Evolutionary conservation across 2,888 invertebrate species (phyloP), one percentile per base, ranked within the genome.

Genomic region (Venustoraphidia nigricollis): DNA sequence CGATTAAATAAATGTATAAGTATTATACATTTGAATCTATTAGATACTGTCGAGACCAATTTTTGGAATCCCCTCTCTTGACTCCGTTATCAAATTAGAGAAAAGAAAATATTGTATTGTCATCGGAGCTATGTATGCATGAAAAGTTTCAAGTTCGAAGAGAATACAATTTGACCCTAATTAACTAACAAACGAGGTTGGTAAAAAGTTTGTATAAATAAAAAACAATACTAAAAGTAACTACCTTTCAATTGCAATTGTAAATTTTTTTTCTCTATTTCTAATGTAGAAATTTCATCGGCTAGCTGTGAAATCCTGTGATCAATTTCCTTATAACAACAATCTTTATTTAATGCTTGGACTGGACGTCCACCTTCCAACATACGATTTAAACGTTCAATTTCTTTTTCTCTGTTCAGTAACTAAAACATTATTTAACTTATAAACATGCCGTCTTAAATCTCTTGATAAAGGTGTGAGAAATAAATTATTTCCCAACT

Each of bases 301-400:
- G 76, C 69, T 10, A 77, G 56, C 49, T 54, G 53, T 46, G 54
- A 53, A 35, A 64, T 47, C 54, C 70, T 71, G 9, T 64, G 68
- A 53, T 75, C 74, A 42, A 73, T 65, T 56, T 73, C 76, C 54
- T 71, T 76, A 55, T 73, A 77, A 55, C 76, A 77, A 59, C 78
- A 83, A 56, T 85, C 83, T 60, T 73, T 79, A 46, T 68, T 76
- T 37, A 83, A 62, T 2, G 79, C 79, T 45, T 68, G 63, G 9
- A 76, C 59, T 0, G 84, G 80, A 53, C 85, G 72, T 2, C 85
- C 86, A 44, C 83, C 83, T 61, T 80, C 75, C 60, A 85, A 66
- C 60, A 85, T 65, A 52, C 75, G 73, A 58, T 75, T 79, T 11
- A 88, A 63, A 41, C 86, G 71, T 36, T 73, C 62, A 56, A 87